These are phyloP conservation scores for Pseudotriccus pelzelni DNA, from an alignment of 2,797 vertebrate species.

Conservation along the genomic window DNA sequence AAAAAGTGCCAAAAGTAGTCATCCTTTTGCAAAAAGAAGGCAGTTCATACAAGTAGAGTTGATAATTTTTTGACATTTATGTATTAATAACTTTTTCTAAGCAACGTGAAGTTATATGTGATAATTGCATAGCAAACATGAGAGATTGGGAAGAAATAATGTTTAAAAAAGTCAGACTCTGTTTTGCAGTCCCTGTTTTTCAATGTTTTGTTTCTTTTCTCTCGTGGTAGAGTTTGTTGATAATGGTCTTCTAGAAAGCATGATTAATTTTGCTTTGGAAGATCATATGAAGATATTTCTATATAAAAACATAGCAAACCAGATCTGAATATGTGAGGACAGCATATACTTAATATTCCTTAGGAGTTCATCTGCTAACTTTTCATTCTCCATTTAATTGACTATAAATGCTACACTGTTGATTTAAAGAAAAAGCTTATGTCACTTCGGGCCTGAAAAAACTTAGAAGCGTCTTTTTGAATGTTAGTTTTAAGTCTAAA, in stretches of 20 bases:
- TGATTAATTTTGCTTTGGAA: neutral
- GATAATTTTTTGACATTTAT: neutral
- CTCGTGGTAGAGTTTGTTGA: neutral
- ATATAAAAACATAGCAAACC: neutral
- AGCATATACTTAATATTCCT: neutral
- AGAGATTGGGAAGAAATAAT: neutral
- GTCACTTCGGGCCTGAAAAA: neutral
- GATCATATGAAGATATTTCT: neutral
- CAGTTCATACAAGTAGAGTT: conserved; percentile 8
- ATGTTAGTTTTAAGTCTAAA: neutral
- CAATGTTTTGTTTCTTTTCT: neutral
- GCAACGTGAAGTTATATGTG: neutral
- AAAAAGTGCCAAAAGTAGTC: neutral
- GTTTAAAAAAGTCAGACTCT: conserved; percentile 2
- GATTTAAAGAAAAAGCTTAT: neutral
- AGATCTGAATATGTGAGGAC: neutral
- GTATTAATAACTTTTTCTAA: neutral
- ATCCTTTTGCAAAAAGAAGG: neutral
- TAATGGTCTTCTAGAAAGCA: neutral
- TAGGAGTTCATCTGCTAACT: neutral
- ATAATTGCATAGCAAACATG: conserved; percentile 24
- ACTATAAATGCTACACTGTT: neutral
- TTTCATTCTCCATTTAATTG: neutral
- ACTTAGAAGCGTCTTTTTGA: neutral
- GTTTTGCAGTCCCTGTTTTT: conserved; percentile 10